A percentile compares a stretch with the other conserved stretches of the same genome.
Evolutionary conservation across 1,140 invertebrate genomes (phyloP).

Genomic region (Vanessa atalanta): DNA sequence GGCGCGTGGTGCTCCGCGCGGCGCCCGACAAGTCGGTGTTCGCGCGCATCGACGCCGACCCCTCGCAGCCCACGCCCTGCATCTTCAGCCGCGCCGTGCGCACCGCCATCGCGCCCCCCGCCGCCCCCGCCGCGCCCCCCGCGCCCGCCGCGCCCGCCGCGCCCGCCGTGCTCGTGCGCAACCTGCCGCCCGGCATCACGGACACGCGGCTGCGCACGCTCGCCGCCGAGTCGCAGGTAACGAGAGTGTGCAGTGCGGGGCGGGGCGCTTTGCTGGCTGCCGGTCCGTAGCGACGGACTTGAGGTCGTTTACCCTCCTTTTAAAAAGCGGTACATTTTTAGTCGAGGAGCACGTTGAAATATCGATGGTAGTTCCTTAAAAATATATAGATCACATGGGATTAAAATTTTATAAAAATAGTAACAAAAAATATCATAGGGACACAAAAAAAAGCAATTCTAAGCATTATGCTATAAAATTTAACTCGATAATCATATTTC

Average conservation of each 20-base stretch:
- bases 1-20: neutral
- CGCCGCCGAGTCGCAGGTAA: slow-evolving; percentile 75
- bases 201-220: slow-evolving; percentile 63
- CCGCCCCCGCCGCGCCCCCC: neutral
- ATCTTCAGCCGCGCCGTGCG: slow-evolving; percentile 67
- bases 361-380: too few relatives aligned
- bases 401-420: too few relatives aligned
- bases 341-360: too few relatives aligned
- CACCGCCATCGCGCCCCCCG: slow-evolving; percentile 44
- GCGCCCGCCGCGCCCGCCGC: neutral
- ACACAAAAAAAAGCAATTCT: too few relatives aligned
- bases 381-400: too few relatives aligned
- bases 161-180: neutral
- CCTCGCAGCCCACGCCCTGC: slow-evolving; percentile 50
- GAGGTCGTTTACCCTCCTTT: too few relatives aligned
- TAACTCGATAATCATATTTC: too few relatives aligned
- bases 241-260: neutral
- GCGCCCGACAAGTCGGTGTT: slow-evolving; percentile 49
- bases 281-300: too few relatives aligned
- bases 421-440: too few relatives aligned
- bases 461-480: too few relatives aligned
- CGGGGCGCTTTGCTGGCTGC: neutral
- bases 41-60: slow-evolving; percentile 52
- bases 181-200: slow-evolving; percentile 66
- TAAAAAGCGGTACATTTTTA: too few relatives aligned